Percentiles rank a stretch among this genome's conserved stretches.
phyloP scores from a whole-genome alignment of 30 jellyfish, hydroid and myxozoan genomes.

The Aurelia sp. region DNA sequence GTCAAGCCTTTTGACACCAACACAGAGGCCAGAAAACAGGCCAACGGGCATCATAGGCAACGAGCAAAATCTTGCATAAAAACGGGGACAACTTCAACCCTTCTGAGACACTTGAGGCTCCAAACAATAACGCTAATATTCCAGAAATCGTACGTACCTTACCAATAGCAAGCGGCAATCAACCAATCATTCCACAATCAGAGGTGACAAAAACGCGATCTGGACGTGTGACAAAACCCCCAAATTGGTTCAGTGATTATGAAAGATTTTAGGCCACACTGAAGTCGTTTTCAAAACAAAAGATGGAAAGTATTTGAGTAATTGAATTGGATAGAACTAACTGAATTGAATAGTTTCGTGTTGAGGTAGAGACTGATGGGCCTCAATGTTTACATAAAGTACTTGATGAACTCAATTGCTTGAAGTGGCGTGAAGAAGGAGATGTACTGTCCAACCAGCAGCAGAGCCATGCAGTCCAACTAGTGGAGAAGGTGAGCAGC shows the following conservation, averaged over 20 bases:
- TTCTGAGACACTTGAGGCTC: not conserved
- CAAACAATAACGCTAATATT: not conserved
- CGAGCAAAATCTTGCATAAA: not conserved
- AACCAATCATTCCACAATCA: slow-evolving; percentile 1
- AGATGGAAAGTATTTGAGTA: slow-evolving; percentile 26
- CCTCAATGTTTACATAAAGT: too few species aligned
- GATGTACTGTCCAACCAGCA: too few species aligned
- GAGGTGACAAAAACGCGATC: slow-evolving; percentile 14
- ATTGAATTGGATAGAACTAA: not conserved
- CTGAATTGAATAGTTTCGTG: too few species aligned
- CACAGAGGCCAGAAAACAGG: not conserved
- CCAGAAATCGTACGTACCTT: not conserved
- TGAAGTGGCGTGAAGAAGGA: too few species aligned
- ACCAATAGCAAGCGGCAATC: slow-evolving; percentile 36
- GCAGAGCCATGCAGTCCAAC: too few species aligned
- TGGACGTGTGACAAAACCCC: slow-evolving; percentile 44
- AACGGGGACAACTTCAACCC: not conserved
- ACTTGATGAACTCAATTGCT: too few species aligned
- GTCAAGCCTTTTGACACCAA: not conserved
- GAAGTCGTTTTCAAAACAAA: not conserved
- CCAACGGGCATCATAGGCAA: not conserved
- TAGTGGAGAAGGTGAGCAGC: too few species aligned
- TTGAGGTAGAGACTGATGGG: too few species aligned
- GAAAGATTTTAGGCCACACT: slow-evolving; percentile 5
- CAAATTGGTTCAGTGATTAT: slow-evolving; percentile 31